Evolutionary conservation across 2,888 invertebrate genomes (phyloP).

Genomic region (Spicauda simplicius): DNA sequence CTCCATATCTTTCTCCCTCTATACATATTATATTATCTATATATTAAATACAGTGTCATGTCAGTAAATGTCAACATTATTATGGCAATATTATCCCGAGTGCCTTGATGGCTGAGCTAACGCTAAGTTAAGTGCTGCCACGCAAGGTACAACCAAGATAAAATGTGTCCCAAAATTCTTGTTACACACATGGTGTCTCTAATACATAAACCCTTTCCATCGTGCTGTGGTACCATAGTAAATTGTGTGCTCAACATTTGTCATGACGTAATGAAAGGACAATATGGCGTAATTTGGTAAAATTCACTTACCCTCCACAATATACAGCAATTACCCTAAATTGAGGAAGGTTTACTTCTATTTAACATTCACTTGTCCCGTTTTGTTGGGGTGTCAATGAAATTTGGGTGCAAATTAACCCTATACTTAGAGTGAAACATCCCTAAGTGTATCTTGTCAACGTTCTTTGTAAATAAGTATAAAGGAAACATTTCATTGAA

Average conservation of each 20-base stretch:
- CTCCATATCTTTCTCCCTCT: no score
- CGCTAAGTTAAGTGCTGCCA: no score
- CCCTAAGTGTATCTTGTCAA: no score
- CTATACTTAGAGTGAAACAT: no score
- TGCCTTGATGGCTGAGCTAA: no score
- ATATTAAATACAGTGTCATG: no score
- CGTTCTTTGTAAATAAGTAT: neutral
- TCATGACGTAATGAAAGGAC: conserved; percentile 33
- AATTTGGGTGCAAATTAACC: neutral
- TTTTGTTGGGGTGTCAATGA: conserved; percentile 3
- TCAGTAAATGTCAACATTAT: no score
- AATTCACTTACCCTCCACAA: conserved; percentile 24
- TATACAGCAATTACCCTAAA: conserved; percentile 19
- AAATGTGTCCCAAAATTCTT: neutral
- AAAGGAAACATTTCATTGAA: no score
- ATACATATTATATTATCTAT: no score
- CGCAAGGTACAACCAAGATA: no score
- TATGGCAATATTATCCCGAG: no score
- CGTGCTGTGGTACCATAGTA: conserved; percentile 4
- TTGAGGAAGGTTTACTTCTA: conserved; percentile 8
- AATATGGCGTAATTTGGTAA: conserved; percentile 33
- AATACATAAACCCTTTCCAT: conserved; percentile 22
- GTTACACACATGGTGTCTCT: conserved; percentile 2
- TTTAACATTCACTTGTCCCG: conserved; percentile 9
- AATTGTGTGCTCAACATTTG: conserved; percentile 29